Evolutionary conservation across 53 echinoderm and acorn worm genomes (phyloP).

Genomic region (Antedon mediterranea): DNA sequence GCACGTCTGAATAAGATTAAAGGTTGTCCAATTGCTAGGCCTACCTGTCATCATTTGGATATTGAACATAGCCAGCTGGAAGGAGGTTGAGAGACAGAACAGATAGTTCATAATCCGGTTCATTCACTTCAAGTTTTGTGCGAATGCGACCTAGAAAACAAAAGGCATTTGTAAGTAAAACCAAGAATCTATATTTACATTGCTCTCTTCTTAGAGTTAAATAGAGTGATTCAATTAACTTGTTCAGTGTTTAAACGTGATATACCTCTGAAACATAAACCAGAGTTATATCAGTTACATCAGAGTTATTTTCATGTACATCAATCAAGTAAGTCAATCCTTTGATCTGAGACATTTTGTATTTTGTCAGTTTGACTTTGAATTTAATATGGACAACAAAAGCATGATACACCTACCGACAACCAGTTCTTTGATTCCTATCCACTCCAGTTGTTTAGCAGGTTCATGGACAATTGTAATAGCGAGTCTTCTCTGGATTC

Average conservation of each 20-base stretch:
- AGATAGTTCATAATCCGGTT: slow-evolving; percentile 77
- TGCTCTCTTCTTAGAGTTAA: no score
- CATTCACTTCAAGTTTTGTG: slow-evolving; percentile 86
- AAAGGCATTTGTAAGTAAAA: no score
- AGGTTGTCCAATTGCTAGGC: neutral
- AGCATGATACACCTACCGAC: slow-evolving; percentile 50
- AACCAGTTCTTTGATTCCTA: slow-evolving; percentile 77
- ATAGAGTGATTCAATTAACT: no score
- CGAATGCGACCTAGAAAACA: slow-evolving; percentile 69
- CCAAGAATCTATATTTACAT: no score
- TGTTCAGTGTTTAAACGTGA: no score
- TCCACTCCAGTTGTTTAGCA: slow-evolving; percentile 73
- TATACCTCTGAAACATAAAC: no score
- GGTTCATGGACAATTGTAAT: slow-evolving; percentile 91
- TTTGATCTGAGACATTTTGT: no score
- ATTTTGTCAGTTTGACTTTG: no score
- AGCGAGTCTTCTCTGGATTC: slow-evolving; percentile 79
- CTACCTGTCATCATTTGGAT: slow-evolving; percentile 91
- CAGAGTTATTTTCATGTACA: no score
- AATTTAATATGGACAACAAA: no score
- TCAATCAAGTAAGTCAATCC: no score
- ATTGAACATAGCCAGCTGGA: slow-evolving; percentile 59
- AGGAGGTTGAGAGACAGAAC: slow-evolving; percentile 78
- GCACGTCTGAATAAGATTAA: neutral
- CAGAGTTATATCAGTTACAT: no score